Conservation (phyloP, 1,140 invertebrate species). For the Laupala kohalensis region DNA sequence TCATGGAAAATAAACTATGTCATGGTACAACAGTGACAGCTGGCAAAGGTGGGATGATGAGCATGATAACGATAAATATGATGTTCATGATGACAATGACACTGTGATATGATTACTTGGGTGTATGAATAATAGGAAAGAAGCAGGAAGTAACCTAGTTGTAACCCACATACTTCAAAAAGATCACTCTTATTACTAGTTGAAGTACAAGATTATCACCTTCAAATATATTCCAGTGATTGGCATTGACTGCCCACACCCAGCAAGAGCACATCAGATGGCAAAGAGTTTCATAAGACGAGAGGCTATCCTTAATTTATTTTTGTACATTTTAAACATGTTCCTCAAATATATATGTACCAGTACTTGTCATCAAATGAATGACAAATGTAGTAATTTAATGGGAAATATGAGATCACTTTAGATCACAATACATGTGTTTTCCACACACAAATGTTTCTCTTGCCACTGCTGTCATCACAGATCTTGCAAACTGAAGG, state of each 20-base stretch:
- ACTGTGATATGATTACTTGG: background rate
- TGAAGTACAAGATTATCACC: background rate
- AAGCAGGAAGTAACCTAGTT: background rate
- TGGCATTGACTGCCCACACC: background rate
- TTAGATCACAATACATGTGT: background rate
- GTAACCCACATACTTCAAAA: background rate
- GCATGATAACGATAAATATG: background rate
- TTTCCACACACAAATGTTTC: background rate
- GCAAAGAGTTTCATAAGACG: background rate
- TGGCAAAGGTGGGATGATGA: background rate
- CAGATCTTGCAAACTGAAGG: background rate
- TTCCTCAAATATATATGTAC: background rate
- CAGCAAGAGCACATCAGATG: background rate
- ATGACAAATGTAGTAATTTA: background rate
- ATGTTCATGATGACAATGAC: background rate
- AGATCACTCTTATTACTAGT: background rate
- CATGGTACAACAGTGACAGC: background rate
- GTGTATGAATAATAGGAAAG: background rate
- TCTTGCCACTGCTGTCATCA: background rate
- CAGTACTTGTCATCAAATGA: background rate
- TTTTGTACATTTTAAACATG: background rate
- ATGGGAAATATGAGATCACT: background rate
- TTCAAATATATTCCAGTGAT: background rate
- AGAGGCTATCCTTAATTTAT: background rate
- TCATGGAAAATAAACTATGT: background rate